Evolutionary conservation across 2,113 vertebrate genomes (phyloP).

Genomic region (Taxidea taxus): DNA sequence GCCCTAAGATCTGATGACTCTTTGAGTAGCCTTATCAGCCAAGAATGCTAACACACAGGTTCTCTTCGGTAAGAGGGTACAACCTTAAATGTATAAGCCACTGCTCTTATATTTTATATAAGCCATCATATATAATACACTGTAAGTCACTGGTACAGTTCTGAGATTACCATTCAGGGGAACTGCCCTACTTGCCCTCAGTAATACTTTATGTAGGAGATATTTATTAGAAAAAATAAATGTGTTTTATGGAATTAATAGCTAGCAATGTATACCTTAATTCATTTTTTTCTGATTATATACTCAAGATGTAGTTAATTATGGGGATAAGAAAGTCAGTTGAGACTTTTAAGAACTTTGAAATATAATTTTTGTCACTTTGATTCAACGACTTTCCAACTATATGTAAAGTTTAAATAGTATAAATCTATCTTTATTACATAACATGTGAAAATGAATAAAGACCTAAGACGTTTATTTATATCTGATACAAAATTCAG

Average conservation of each 20-base stretch:
- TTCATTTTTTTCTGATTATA: neutral
- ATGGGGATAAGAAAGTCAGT: neutral
- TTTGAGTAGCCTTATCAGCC: neutral
- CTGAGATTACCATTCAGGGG: neutral
- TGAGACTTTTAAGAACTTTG: neutral
- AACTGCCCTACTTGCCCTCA: neutral
- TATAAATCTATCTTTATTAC: neutral
- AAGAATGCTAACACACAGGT: neutral
- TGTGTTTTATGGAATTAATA: neutral
- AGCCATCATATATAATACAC: neutral
- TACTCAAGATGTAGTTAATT: neutral
- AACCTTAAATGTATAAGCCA: neutral
- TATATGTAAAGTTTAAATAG: neutral
- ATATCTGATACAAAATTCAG: conserved; percentile 4
- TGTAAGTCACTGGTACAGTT: neutral
- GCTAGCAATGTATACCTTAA: neutral
- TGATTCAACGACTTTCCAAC: neutral
- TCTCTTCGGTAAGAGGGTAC: neutral
- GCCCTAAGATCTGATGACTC: neutral
- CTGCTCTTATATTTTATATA: neutral
- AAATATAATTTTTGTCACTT: neutral
- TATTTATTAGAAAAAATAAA: neutral
- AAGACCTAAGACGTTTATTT: conserved; percentile 41
- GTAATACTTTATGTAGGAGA: neutral
- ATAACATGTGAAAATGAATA: neutral